Evolutionary conservation across 1,140 invertebrate species (phyloP).

Genomic region (Macrocentrus cingulum): DNA sequence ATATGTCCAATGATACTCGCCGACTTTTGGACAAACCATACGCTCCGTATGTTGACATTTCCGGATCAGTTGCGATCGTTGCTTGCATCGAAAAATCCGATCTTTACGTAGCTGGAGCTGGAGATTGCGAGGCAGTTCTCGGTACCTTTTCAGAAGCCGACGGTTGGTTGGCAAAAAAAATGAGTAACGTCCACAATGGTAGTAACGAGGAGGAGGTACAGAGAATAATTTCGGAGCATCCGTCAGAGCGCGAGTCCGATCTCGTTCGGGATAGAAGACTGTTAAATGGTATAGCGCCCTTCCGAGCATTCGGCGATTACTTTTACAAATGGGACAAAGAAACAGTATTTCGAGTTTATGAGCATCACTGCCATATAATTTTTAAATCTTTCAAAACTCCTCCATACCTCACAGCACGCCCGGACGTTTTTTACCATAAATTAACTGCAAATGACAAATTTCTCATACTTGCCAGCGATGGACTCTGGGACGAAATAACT

Average conservation of each 20-base stretch:
- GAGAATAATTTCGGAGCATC: slow-evolving; percentile 82
- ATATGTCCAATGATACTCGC: slow-evolving; percentile 78
- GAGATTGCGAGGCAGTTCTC: slow-evolving; percentile 89
- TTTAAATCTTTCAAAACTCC: slow-evolving; percentile 82
- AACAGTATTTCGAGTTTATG: slow-evolving; percentile 70
- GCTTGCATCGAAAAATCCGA: slow-evolving; percentile 84
- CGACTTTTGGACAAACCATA: slow-evolving; percentile 55
- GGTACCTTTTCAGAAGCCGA: slow-evolving; percentile 66
- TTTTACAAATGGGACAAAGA: slow-evolving; percentile 90
- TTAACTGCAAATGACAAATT: slow-evolving; percentile 89
- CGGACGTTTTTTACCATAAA: slow-evolving; percentile 83
- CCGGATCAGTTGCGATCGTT: slow-evolving; percentile 83
- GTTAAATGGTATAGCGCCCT: slow-evolving; percentile 88
- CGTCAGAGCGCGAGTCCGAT: slow-evolving; percentile 79
- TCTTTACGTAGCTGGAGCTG: slow-evolving; percentile 85
- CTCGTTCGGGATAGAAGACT: slow-evolving; percentile 88
- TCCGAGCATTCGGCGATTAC: slow-evolving; percentile 96
- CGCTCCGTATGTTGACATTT: slow-evolving; percentile 74
- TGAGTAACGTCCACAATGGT: slow-evolving; percentile 86
- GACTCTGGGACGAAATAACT: slow-evolving; percentile 93
- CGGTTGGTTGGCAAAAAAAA: slow-evolving; percentile 75
- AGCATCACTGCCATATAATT: slow-evolving; percentile 71
- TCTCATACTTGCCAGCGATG: slow-evolving; percentile 94
- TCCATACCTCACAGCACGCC: slow-evolving; percentile 91
- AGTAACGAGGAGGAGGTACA: slow-evolving; percentile 87